phyloP scores from a whole-genome alignment of 2,797 vertebrate species.

The Atherinosoma microstoma region DNA sequence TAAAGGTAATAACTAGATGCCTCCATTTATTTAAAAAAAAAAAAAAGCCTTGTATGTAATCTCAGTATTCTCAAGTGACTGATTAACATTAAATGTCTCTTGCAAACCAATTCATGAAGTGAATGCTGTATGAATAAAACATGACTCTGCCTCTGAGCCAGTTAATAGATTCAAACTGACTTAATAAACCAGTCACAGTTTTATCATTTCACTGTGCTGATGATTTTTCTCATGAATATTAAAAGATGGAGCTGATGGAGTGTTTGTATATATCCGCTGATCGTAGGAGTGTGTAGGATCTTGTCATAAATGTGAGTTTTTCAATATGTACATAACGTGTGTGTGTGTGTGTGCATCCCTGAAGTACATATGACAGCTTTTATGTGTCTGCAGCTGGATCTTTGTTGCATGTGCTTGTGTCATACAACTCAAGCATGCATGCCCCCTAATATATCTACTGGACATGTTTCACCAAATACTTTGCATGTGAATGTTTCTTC shows the following conservation, averaged over 20 bases:
- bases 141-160: conserved; percentile 40
- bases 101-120: conserved; percentile 42
- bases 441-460: neutral
- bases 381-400: neutral
- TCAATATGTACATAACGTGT: neutral
- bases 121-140: conserved; percentile 67
- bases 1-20: conserved; percentile 42
- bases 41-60: conserved; percentile 7
- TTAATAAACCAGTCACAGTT: conserved; percentile 51
- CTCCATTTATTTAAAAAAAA: conserved; percentile 31
- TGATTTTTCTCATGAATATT: conserved; percentile 18
- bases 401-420: neutral
- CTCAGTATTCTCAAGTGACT: conserved; percentile 36
- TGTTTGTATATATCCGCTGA: neutral
- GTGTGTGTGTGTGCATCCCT: conserved; percentile 4
- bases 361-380: neutral
- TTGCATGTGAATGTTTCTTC: conserved; percentile 1
- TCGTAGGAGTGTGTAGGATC: neutral
- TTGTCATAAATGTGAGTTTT: neutral
- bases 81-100: conserved; percentile 49
- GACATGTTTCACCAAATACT: conserved; percentile 12
- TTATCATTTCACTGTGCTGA: conserved; percentile 12
- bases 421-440: neutral
- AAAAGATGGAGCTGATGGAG: conserved; percentile 14
- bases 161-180: conserved; percentile 51